Percentiles rank a stretch among this genome's conserved stretches.
Evolutionary conservation across 1,140 invertebrate genomes (phyloP).

Genomic region (Drosophila sturtevanti): DNA sequence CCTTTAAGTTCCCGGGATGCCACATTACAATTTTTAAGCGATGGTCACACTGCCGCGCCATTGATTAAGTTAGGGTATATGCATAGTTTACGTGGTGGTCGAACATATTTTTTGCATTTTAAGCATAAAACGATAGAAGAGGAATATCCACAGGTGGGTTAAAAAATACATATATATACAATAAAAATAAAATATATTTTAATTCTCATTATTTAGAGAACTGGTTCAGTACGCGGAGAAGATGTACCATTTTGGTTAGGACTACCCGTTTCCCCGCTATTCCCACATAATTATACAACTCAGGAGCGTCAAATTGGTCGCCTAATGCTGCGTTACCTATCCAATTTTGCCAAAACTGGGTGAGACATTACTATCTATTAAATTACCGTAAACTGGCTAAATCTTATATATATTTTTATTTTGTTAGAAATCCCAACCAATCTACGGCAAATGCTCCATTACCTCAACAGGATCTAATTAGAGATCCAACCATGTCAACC

Average conservation of each 20-base stretch:
- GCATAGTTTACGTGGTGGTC: constrained; percentile 89
- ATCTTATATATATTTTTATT: background rate
- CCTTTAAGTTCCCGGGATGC: constrained; percentile 90
- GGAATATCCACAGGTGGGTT: constrained; percentile 88
- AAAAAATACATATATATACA: background rate
- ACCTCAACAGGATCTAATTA: constrained; percentile 13
- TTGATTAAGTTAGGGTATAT: constrained; percentile 91
- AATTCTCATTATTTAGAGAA: constrained; percentile 83
- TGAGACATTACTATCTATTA: constrained; percentile 82
- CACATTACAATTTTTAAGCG: constrained; percentile 90
- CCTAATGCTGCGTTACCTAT: constrained; percentile 90
- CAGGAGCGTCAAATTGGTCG: constrained; percentile 89
- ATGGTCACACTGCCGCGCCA: constrained; percentile 93
- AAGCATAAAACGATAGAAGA: constrained; percentile 90
- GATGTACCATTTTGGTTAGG: constrained; percentile 97
- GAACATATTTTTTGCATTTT: constrained; percentile 94
- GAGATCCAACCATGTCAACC: background rate
- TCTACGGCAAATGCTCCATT: constrained; percentile 29
- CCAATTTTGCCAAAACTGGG: constrained; percentile 92
- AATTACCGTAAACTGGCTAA: background rate
- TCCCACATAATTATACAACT: constrained; percentile 88
- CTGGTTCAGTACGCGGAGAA: constrained; percentile 94
- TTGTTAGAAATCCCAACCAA: constrained; percentile 72
- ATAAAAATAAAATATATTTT: background rate
- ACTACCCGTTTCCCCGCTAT: constrained; percentile 90